Evolutionary conservation across 35 echinoderm and acorn worm genomes (phyloP), one percentile per base, ranked within the genome.

Genomic region (Amphiura filiformis): DNA sequence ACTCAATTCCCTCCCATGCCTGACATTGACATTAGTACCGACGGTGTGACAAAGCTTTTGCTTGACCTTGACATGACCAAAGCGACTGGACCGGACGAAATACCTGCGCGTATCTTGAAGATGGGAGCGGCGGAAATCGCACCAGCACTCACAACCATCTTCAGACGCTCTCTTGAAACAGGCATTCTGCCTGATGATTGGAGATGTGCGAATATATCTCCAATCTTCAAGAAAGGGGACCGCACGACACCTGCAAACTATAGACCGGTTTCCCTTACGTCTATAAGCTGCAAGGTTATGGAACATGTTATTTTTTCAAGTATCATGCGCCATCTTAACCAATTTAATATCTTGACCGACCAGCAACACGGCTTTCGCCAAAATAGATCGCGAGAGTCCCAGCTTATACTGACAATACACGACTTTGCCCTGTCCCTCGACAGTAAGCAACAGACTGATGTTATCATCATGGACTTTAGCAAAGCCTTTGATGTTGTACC

Each of bases 201-300:
- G 86, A 87, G 80, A 76, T 85, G 75, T 42, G 93, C 86, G 26
- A 85, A 89, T 36, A 89, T 92, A 79, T 92, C 86, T 26, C 81
- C 94, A 75, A 82, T 96, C 32, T 89, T 77, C 82, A 92, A 96
- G 76, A 96, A 92, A 92, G 90, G 94, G 37, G 35, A 91, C 17
- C 56, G 65, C 36, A 82, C 61, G 32, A 39, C 41, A n/a, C 33
- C 35, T 17, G 36, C 22, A 23, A 80, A 88, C n/a, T 47, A 56
- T 32, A 23, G 38, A 15, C 76, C 86, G 76, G 39, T 88, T 31
- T 88, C 86, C 17, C 36, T 88, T 15, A 88, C 36, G 4, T n/a
- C 38, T 22, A 38, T 80, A n/a, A 17, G 28, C 12, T 88, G 87
- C 86, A 79, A 88, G 38, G 17, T 88, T 18, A 20, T 80, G 38